Evolutionary conservation across 2,888 invertebrate species (phyloP).

Genomic region (Thalpophila matura): DNA sequence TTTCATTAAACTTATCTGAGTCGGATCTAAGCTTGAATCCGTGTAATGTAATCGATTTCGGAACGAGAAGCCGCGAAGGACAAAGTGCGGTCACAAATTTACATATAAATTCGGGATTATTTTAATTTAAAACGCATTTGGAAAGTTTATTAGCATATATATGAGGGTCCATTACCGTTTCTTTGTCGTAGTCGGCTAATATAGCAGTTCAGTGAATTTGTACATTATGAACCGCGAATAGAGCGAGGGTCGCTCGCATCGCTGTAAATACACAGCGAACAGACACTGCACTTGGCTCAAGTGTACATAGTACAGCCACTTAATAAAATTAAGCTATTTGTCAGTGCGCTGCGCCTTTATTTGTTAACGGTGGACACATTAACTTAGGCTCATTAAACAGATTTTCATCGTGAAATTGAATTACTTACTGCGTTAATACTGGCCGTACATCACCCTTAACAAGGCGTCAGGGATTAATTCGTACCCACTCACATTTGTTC

Average conservation of each 20-base stretch:
- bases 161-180: conserved; percentile 85
- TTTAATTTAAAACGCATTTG: conserved; percentile 89
- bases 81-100: conserved; percentile 88
- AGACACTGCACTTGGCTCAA: conserved; percentile 77
- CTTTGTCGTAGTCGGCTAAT: conserved; percentile 82
- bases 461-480: conserved; percentile 53
- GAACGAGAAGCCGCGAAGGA: conserved; percentile 87
- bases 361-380: conserved; percentile 77
- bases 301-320: conserved; percentile 82
- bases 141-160: conserved; percentile 88
- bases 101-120: conserved; percentile 90
- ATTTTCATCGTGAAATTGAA: conserved; percentile 74
- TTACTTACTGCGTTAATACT: conserved; percentile 64
- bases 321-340: conserved; percentile 89
- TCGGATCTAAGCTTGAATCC: conserved; percentile 83
- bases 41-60: conserved; percentile 88
- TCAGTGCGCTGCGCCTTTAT: conserved; percentile 82
- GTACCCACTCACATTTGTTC: conserved; percentile 42
- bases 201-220: conserved; percentile 83
- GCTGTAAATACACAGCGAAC: conserved; percentile 65
- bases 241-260: conserved; percentile 62
- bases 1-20: conserved; percentile 87
- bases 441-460: conserved; percentile 62
- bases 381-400: conserved; percentile 73
- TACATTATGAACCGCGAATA: conserved; percentile 67